Evolutionary conservation across 1,140 invertebrate genomes (phyloP).

Genomic region (Andricus grossulariae): DNA sequence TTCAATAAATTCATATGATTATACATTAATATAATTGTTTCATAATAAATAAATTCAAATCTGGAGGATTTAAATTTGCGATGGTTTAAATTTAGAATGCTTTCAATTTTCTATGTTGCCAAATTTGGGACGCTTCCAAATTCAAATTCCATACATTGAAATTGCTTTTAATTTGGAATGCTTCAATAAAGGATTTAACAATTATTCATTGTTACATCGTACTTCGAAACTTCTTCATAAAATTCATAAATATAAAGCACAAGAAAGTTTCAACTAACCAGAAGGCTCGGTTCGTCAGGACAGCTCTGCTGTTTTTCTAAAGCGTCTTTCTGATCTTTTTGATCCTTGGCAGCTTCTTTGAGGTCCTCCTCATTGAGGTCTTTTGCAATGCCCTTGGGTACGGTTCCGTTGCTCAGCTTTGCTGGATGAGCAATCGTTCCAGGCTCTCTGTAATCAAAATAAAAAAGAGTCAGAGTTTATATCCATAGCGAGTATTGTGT

Average conservation of each 20-base stretch:
- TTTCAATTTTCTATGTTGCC: no score
- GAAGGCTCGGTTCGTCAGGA: slow-evolving; percentile 67
- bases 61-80: no score
- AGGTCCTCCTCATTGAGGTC: slow-evolving; percentile 54
- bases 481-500: neutral
- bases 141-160: no score
- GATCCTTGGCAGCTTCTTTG: slow-evolving; percentile 37
- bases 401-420: slow-evolving; percentile 73
- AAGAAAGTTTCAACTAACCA: slow-evolving; percentile 59
- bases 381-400: slow-evolving; percentile 65
- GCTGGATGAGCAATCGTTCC: slow-evolving; percentile 47
- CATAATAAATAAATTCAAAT: no score
- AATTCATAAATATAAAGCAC: slow-evolving; percentile 14
- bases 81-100: no score
- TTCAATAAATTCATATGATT: no score
- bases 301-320: slow-evolving; percentile 68
- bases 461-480: neutral
- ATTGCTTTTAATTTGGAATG: no score
- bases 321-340: slow-evolving; percentile 59
- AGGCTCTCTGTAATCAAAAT: slow-evolving; percentile 41
- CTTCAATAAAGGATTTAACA: no score
- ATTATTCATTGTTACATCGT: no score
- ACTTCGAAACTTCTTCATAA: no score
- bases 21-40: no score
- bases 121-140: no score